Percentiles rank a stretch among this genome's conserved stretches.
Conservation (phyloP, 1,140 invertebrate species). For the Gryon sp. region DNA sequence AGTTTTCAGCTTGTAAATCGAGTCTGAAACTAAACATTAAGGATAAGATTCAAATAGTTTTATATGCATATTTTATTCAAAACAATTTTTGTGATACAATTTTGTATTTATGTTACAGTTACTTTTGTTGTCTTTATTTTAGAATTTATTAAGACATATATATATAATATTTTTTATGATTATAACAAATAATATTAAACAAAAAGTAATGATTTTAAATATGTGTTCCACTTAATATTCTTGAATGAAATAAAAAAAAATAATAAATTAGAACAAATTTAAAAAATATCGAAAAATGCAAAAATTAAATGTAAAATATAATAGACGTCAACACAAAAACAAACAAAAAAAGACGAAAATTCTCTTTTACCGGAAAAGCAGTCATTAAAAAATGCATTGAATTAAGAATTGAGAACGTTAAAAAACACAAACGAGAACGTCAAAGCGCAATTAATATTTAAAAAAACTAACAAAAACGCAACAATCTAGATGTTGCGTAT, state of each 20-base stretch:
- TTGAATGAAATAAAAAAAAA: too few relatives aligned
- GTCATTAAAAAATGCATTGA: constrained; percentile 27
- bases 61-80: neutral
- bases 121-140: too few relatives aligned
- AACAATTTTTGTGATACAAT: too few relatives aligned
- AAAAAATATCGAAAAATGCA: too few relatives aligned
- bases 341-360: neutral
- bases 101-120: too few relatives aligned
- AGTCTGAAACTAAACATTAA: neutral
- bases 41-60: constrained; percentile 12
- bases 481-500: too few relatives aligned
- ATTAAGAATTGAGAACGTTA: constrained; percentile 3
- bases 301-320: neutral
- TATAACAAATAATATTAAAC: too few relatives aligned
- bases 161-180: too few relatives aligned
- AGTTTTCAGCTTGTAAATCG: constrained; percentile 47
- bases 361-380: constrained; percentile 4
- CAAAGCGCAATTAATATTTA: neutral
- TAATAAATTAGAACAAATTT: too few relatives aligned
- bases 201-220: too few relatives aligned
- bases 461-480: neutral
- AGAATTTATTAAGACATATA: too few relatives aligned
- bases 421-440: neutral
- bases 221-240: too few relatives aligned
- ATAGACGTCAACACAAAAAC: constrained; percentile 6